These are phyloP conservation scores for Clistopyga incitator DNA, from an alignment of 2,888 invertebrate species.

Conservation along the genomic window DNA sequence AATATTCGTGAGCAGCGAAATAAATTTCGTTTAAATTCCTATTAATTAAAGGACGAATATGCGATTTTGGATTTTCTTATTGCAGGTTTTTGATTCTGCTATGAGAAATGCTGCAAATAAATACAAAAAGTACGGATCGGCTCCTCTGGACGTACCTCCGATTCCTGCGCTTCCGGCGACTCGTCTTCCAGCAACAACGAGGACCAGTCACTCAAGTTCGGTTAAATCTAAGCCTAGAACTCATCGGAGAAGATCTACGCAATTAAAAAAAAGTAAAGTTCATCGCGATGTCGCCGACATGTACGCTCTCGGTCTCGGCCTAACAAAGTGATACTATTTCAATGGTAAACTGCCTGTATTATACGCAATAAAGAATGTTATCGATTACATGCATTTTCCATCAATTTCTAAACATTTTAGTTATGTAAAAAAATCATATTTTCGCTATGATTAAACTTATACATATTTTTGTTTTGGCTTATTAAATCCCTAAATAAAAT, in stretches of 20 bases:
- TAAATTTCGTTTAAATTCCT: too few species aligned
- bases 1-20: too few species aligned
- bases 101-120: slow-evolving; percentile 77
- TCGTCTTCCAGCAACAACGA: slow-evolving; percentile 52
- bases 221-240: slow-evolving; percentile 69
- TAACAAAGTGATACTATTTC: slow-evolving; percentile 69
- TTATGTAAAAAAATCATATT: too few species aligned
- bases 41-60: slow-evolving; percentile 2
- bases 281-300: slow-evolving; percentile 76
- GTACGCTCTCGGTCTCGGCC: slow-evolving; percentile 78
- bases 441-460: too few species aligned
- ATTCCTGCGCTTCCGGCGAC: slow-evolving; percentile 69
- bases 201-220: slow-evolving; percentile 57
- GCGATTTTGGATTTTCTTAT: slow-evolving; percentile 52
- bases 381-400: slow-evolving; percentile 15
- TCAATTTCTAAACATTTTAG: neutral
- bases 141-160: slow-evolving; percentile 67
- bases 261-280: slow-evolving; percentile 73
- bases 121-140: slow-evolving; percentile 74
- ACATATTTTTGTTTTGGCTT: too few species aligned
- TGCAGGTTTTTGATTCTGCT: slow-evolving; percentile 74
- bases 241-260: slow-evolving; percentile 69
- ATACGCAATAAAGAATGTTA: slow-evolving; percentile 31
- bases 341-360: slow-evolving; percentile 4
- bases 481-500: too few species aligned